Evolutionary conservation across 2,113 vertebrate species (phyloP).

Genomic region (Muntiacus reevesi): DNA sequence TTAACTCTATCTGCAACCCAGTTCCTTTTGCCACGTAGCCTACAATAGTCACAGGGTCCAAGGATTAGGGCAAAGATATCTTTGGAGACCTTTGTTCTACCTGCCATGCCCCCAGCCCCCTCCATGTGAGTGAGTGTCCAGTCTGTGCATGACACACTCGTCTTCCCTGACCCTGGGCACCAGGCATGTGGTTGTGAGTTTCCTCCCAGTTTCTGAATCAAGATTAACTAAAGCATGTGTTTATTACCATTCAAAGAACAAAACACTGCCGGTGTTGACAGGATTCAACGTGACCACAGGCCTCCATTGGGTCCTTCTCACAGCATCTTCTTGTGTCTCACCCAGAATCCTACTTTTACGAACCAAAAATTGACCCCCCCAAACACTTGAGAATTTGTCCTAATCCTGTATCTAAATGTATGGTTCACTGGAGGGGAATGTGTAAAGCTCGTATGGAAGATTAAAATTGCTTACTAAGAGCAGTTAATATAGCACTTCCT

Average conservation of each 20-base stretch:
- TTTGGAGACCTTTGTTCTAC: background rate
- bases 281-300: accelerated
- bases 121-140: background rate
- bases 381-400: background rate
- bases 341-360: background rate
- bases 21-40: background rate
- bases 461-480: background rate
- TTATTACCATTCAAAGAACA: background rate
- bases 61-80: background rate
- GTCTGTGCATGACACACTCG: background rate
- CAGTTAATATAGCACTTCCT: background rate
- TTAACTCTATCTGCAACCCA: background rate
- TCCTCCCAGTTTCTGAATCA: background rate
- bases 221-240: background rate
- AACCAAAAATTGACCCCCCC: background rate
- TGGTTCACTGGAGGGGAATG: background rate
- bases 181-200: background rate
- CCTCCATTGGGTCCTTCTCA: background rate
- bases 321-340: background rate
- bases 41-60: background rate
- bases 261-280: accelerated
- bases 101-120: accelerated
- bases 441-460: background rate
- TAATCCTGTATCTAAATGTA: background rate
- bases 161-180: background rate